Conservation (phyloP, 2,113 vertebrate species). For the Pionites leucogaster region DNA sequence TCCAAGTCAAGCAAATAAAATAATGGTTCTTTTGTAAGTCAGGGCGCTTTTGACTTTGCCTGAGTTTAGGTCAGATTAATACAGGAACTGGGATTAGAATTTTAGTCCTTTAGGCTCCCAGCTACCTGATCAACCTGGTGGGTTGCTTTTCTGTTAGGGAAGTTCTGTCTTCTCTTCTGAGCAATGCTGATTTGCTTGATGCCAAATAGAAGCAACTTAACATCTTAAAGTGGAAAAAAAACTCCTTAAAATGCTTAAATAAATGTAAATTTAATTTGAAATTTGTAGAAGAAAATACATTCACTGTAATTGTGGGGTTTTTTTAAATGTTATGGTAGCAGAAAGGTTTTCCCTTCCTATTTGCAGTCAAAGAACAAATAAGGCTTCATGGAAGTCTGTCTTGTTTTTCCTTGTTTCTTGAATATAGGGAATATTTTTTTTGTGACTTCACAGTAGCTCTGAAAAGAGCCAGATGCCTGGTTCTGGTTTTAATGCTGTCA, state of each 20-base stretch:
- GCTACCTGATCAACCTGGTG: neutral
- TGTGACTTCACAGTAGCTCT: neutral
- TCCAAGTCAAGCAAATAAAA: slow-evolving; percentile 21
- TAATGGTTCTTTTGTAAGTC: neutral
- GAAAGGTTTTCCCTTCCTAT: neutral
- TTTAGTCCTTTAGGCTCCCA: neutral
- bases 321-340: neutral
- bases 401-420: neutral
- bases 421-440: neutral
- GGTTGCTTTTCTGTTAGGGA: neutral
- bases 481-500: neutral
- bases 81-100: neutral
- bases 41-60: neutral
- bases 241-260: neutral
- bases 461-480: neutral
- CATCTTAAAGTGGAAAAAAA: neutral
- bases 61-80: neutral
- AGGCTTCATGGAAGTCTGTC: neutral
- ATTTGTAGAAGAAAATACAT: neutral
- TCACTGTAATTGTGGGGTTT: neutral
- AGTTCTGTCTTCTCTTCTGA: neutral
- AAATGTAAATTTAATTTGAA: neutral
- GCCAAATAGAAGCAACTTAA: neutral
- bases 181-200: neutral
- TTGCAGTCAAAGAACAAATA: neutral